Base-by-base conservation (phyloP, 92 coral and sea anemone genomes). In the Epizoanthus stellaris region DNA sequence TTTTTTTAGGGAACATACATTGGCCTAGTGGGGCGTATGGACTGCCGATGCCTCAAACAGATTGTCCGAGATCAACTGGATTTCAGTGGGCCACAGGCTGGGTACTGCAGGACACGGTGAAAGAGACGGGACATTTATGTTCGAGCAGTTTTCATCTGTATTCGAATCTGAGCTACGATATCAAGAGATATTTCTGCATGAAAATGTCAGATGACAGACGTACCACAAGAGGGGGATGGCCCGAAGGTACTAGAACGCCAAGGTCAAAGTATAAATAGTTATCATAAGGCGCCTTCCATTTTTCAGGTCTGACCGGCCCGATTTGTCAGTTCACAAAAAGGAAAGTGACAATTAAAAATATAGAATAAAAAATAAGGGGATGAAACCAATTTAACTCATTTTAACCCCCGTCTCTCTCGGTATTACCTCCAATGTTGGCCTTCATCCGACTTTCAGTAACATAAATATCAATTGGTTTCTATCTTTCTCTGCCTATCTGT, bases 1-100 rank as follows among this genome's bases (percentile, higher is more conserved):
- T 62, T 9, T 79, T 5, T n/a, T 40, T 42, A 79, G 83, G 72
- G 49, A 62, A 63, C 61, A 54, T 17, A 5, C 74, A 16, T 38
- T 94, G 98, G 98, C 98, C 98, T 20, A 49, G 68, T 16, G 98
- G 95, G 58, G 56, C 76, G 21, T 94, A 92, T 75, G 95, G 95
- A 13, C 67, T 94, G 20, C 94, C 95, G 15, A 92, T 90, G 49
- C 88, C 98, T 52, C 20, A 54, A 38, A 63, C 87, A 63, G 98
- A 95, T 19, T 94, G 98, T 84, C 98, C 98, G 21, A n/a, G 75
- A 12, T 86, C 85, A 14, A 88, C 68, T 30, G 91, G 87, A 9
- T 89, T 92, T 67, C 49, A 65, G 11, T 92, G 93, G 95, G 14
- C 30, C 40, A 73, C 82, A 5, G 98, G 98, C 14, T 87, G 90